A percentile compares a stretch with the other conserved stretches of the same genome.
Evolutionary conservation across 1,140 invertebrate species (phyloP).

Genomic region (Formica selysi): DNA sequence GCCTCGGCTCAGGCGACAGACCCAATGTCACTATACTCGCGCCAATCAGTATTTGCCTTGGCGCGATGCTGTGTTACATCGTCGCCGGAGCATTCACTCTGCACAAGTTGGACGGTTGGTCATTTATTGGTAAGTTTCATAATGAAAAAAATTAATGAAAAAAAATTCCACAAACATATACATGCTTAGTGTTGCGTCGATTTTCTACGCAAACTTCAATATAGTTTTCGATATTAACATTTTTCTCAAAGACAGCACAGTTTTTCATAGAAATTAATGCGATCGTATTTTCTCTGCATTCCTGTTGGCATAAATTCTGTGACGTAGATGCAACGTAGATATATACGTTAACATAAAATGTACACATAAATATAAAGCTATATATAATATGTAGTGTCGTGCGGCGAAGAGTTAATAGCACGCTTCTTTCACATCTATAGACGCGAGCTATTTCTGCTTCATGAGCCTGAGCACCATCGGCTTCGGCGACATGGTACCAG

Average conservation of each 20-base stretch:
- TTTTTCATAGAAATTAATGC: background rate
- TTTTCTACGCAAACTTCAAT: background rate
- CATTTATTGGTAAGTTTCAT: slow-evolving; percentile 87
- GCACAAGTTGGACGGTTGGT: slow-evolving; percentile 94
- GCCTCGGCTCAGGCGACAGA: slow-evolving; percentile 86
- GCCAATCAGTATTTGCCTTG: slow-evolving; percentile 91
- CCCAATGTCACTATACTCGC: slow-evolving; percentile 92
- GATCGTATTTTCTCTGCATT: background rate
- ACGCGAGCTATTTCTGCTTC: slow-evolving; percentile 98
- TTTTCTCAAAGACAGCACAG: background rate
- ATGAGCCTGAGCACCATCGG: slow-evolving; percentile 97
- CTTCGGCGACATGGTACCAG: slow-evolving; percentile 96
- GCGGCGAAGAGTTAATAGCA: slow-evolving; percentile 20
- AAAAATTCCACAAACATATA: background rate
- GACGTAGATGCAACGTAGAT: background rate
- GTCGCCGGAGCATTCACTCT: slow-evolving; percentile 95
- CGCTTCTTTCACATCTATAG: slow-evolving; percentile 80
- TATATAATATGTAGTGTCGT: background rate
- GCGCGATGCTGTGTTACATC: slow-evolving; percentile 94
- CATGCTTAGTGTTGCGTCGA: background rate
- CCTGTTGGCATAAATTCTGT: slow-evolving; percentile 15
- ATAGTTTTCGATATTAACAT: background rate
- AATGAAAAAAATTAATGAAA: background rate
- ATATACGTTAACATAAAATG: background rate
- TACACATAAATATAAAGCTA: background rate